Conservation (phyloP, 1,140 invertebrate genomes). For the Drosophila tristis region DNA sequence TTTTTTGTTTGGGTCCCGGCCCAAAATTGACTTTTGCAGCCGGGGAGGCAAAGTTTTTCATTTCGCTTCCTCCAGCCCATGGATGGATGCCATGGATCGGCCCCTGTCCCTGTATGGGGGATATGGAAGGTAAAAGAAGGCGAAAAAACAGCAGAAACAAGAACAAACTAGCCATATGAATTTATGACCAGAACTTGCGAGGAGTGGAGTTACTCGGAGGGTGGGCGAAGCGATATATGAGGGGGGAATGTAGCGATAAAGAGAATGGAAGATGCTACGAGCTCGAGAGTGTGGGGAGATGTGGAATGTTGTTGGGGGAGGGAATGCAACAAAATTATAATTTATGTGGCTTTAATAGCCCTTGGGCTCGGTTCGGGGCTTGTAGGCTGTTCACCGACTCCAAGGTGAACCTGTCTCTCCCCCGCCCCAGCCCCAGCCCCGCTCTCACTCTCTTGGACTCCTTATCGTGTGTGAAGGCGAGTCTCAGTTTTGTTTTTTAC, state of each 20-base stretch:
- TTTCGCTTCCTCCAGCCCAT: conserved; percentile 35
- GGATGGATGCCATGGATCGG: neutral
- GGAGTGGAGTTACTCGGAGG: conserved; percentile 8
- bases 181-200: conserved; percentile 57
- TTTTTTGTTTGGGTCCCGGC: conserved; percentile 1
- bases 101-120: conserved; percentile 3
- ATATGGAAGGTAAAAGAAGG: conserved; percentile 33
- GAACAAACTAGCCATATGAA: conserved; percentile 77
- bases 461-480: conserved; percentile 61
- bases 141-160: conserved; percentile 36
- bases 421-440: neutral
- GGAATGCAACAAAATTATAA: conserved; percentile 80
- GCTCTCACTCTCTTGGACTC: neutral
- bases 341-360: conserved; percentile 83
- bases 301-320: conserved; percentile 7
- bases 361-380: conserved; percentile 24
- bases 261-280: no score
- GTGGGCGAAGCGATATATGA: neutral
- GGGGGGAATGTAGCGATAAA: neutral
- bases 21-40: conserved; percentile 17
- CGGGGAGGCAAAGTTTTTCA: conserved; percentile 58
- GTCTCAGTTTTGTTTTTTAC: conserved; percentile 39
- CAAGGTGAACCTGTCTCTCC: conserved; percentile 31
- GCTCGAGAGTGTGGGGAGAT: no score
- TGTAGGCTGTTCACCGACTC: conserved; percentile 7